Evolutionary conservation across 2,113 vertebrate genomes (phyloP), one percentile per base, ranked within the genome.

Genomic region (Paraplagusia blochii): DNA sequence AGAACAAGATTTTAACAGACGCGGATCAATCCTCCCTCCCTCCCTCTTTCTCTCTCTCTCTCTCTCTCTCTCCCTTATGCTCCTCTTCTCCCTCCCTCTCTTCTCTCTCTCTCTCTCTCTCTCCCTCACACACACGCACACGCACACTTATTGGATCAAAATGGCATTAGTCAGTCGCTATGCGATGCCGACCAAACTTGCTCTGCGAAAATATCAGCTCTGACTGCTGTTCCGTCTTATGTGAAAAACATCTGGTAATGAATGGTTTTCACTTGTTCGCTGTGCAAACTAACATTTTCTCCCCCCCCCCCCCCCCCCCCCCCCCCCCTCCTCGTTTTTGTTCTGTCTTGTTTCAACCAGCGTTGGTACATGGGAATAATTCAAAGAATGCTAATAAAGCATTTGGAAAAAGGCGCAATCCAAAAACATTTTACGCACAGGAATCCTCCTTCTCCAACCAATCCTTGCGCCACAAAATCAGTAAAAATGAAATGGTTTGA

Each of bases 1-100:
- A 78, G 84, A 89, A 90, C 87, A 89, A 90, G 83, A 87, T 89
- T 88, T 90, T 86, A 86, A 88, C 88, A 87, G 88, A 87, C 84
- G 84, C 85, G 78, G 85, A 91, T 90, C 88, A 90, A 90, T 89
- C 88, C 86, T 88, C 77, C 81, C 84, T 87, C 81, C 77, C 71
- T 57, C 66, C 69, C 66, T 63, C 51, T 49, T 51, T 43, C 63
- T 46, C 56, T 18, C 46, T 40, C 69, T 46, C 68, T 4, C 66
- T 61, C 69, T 50, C 76, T 53, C 65, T 57, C 81, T 52, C 52
- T 63, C 46, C 11, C 18, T 48, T 13, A 9, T 74, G 63, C 59
- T 33, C 63, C 13, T 36, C 39, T 59, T 17, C 69, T 51, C 60
- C 14, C 63, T 45, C 63, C 12, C 63, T 53, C 46, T 8, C 46